Evolutionary conservation across 2,797 vertebrate genomes (phyloP).

Genomic region (Tadarida brasiliensis): DNA sequence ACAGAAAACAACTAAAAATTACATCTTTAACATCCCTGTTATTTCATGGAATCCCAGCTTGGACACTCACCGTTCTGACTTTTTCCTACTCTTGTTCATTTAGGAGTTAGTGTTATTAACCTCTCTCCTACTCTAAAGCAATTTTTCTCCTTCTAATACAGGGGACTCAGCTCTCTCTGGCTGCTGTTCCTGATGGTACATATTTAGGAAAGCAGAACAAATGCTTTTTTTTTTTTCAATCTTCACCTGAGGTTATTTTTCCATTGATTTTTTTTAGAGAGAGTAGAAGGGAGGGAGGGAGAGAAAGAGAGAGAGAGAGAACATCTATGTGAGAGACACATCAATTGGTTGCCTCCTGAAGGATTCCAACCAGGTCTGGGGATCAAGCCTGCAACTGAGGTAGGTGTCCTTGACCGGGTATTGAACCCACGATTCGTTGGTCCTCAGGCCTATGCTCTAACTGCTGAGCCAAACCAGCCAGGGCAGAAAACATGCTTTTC

Average conservation of each 20-base stretch:
- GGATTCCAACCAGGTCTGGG: too few relatives aligned
- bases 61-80: not conserved
- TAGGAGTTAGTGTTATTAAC: not conserved
- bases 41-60: conserved; percentile 5
- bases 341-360: too few relatives aligned
- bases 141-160: not conserved
- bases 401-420: too few relatives aligned
- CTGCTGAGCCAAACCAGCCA: too few relatives aligned
- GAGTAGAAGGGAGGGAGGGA: too few relatives aligned
- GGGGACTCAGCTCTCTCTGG: not conserved
- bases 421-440: too few relatives aligned
- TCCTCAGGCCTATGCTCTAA: too few relatives aligned
- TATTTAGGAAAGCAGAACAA: not conserved
- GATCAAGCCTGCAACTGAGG: too few relatives aligned
- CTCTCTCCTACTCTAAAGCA: not conserved
- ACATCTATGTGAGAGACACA: too few relatives aligned
- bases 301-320: too few relatives aligned
- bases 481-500: not conserved
- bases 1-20: conserved; percentile 22
- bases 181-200: not conserved
- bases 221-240: not conserved
- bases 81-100: not conserved
- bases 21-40: not conserved
- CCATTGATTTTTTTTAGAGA: too few relatives aligned
- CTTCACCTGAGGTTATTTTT: too few relatives aligned